Base-by-base conservation (phyloP, 2,888 invertebrate species). In the Ganaspis brasiliensis region DNA sequence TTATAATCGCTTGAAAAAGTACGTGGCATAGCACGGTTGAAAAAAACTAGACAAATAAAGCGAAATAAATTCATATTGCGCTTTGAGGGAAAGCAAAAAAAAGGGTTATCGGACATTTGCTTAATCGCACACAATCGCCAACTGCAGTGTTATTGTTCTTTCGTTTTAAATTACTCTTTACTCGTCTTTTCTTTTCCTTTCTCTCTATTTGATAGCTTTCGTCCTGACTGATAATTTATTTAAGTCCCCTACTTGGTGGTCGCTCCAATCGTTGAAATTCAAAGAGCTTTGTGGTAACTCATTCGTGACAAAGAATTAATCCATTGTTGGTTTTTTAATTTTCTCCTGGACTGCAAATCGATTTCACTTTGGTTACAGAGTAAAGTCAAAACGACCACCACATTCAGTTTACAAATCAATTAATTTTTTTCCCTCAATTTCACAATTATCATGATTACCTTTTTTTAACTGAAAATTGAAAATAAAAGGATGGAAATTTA, bases 141-240 rank as follows among this genome's bases (percentile, higher is more conserved):
- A 73, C 78, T 79, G 81, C 76, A 78, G 79, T 85, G 80, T 80
- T 76, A 76, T 73, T 71, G 75, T 72, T 56, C 57, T 67, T 40
- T 67, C 40, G 40, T 67, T 70, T 67, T 55, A 70, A 56, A 61
- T 72, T 75, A 76, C 76, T 73, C 75, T 52, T 37, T 77, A 10
- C 72, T 59, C 75, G 63, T 67, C 73, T 71, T 56, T 71, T 61
- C 70, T 59, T 71, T 75, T 75, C 49, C 67, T 59, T 76, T 45
- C 73, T 55, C 59, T 70, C 72, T 45, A 55, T 70, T 71, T 57
- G 10, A 37, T 55, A 79, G 85, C 87, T 88, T 86, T 88, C 87
- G 86, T 83, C 82, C 80, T 83, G 85, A 87, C 87, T 87, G 87
- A 87, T 88, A 86, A 88, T 88, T 88, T 86, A 88, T 88, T 88